Evolutionary conservation across 1,140 invertebrate genomes (phyloP).

Genomic region (Cheumatopsyche charites): DNA sequence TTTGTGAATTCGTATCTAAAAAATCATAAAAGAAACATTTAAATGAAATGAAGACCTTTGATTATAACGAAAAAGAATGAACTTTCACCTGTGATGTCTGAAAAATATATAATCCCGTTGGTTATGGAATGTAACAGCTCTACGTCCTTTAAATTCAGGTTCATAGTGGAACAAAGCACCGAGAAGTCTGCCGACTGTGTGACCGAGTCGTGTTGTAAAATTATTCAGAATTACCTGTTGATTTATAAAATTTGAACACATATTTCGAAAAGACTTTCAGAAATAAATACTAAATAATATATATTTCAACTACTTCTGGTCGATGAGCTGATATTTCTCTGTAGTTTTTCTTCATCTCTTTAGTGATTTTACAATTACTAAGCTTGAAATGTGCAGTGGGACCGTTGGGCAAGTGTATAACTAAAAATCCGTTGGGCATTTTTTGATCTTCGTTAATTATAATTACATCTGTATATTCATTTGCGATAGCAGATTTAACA

Average conservation of each 20-base stretch:
- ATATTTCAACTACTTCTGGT: conserved; percentile 74
- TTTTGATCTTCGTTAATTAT: conserved; percentile 93
- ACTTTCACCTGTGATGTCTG: conserved; percentile 87
- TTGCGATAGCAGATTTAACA: conserved; percentile 77
- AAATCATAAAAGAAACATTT: conserved; percentile 24
- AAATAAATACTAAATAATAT: background rate
- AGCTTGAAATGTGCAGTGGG: conserved; percentile 90
- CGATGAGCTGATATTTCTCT: conserved; percentile 82
- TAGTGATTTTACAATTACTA: conserved; percentile 82
- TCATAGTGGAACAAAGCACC: conserved; percentile 96
- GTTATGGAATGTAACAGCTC: conserved; percentile 97
- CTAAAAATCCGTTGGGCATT: conserved; percentile 88
- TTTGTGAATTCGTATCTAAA: conserved; percentile 90
- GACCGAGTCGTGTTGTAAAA: conserved; percentile 92
- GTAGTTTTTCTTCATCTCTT: conserved; percentile 76
- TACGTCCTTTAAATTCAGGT: conserved; percentile 90
- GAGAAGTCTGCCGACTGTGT: conserved; percentile 89
- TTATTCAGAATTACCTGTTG: conserved; percentile 88
- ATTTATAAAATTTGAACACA: conserved; percentile 13
- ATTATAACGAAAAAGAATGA: background rate
- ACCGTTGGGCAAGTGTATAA: conserved; percentile 94
- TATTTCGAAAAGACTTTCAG: conserved; percentile 1
- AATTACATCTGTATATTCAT: conserved; percentile 87
- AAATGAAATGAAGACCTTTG: background rate
- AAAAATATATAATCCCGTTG: conserved; percentile 99